These are phyloP conservation scores for Acronicta aceris DNA, from an alignment of 2,888 invertebrate genomes.

Conservation along the genomic window DNA sequence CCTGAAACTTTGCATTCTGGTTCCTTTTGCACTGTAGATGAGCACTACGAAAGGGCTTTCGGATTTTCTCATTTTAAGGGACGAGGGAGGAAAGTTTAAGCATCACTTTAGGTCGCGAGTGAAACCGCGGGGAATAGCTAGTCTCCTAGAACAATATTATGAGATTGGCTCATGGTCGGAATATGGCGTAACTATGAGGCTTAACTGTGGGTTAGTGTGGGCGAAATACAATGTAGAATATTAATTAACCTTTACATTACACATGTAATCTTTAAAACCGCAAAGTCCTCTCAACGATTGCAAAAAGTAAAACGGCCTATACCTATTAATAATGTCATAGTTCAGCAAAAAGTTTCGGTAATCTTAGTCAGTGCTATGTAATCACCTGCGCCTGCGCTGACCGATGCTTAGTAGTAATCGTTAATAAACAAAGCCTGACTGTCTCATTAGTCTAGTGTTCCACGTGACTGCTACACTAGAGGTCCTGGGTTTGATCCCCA, in stretches of 20 bases:
- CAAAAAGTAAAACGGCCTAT: conserved; percentile 41
- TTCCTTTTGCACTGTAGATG: no score
- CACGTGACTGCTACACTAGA: no score
- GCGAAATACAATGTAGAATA: conserved; percentile 18
- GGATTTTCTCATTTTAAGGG: no score
- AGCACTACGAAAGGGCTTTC: no score
- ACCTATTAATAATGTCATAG: conserved; percentile 36
- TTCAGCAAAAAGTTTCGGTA: conserved; percentile 39
- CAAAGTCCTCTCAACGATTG: conserved; percentile 30
- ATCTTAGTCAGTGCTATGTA: conserved; percentile 13
- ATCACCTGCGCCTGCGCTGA: background rate
- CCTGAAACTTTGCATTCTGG: no score
- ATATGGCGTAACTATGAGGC: conserved; percentile 11
- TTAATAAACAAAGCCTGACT: conserved; percentile 22
- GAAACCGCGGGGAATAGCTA: no score
- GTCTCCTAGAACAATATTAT: background rate
- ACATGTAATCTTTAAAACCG: conserved; percentile 15
- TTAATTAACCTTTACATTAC: conserved; percentile 32
- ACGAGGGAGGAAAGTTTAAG: no score
- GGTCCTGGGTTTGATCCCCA: no score
- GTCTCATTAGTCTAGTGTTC: no score
- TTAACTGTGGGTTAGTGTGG: conserved; percentile 7
- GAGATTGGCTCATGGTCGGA: conserved; percentile 10
- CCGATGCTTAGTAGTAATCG: conserved; percentile 8
- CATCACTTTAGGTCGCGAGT: no score